A percentile compares a stretch with the other conserved stretches of the same genome.
phyloP scores from a whole-genome alignment of 1,140 invertebrate species.

The Philotrypesis tridentata region DNA sequence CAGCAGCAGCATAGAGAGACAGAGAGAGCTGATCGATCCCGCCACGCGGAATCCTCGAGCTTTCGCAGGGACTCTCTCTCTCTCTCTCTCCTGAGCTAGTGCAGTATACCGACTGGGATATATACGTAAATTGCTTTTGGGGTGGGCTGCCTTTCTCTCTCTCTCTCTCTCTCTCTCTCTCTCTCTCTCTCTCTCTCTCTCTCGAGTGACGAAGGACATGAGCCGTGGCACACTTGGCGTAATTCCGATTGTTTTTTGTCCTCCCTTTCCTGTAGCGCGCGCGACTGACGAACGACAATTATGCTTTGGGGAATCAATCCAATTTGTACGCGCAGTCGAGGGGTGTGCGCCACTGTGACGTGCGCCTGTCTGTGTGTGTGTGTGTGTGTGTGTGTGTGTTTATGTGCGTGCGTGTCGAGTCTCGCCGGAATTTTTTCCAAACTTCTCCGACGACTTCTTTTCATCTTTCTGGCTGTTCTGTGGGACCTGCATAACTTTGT shows the following conservation, averaged over 20 bases:
- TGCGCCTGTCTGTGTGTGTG: too few relatives aligned
- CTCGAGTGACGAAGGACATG: not conserved
- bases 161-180: too few relatives aligned
- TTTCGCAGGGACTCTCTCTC: not conserved
- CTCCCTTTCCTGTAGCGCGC: not conserved
- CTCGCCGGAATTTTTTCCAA: not conserved
- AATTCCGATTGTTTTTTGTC: not conserved
- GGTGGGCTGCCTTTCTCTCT: not conserved
- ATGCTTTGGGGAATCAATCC: constrained; percentile 8
- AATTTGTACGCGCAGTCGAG: not conserved
- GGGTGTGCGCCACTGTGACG: too few relatives aligned
- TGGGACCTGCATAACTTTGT: too few relatives aligned
- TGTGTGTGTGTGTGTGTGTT: too few relatives aligned
- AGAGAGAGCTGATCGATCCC: constrained; percentile 58
- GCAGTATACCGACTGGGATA: not conserved
- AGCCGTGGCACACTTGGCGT: not conserved
- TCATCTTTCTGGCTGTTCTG: too few relatives aligned
- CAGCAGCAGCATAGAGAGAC: constrained; percentile 1
- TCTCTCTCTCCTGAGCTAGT: not conserved
- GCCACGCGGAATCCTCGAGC: constrained; percentile 17
- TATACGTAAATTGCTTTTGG: constrained; percentile 12
- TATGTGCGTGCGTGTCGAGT: too few relatives aligned
- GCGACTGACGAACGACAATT: constrained; percentile 14
- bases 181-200: too few relatives aligned
- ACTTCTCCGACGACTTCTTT: too few relatives aligned